Conservation (phyloP, 2,888 invertebrate species). For the Eristalis arbustorum region DNA sequence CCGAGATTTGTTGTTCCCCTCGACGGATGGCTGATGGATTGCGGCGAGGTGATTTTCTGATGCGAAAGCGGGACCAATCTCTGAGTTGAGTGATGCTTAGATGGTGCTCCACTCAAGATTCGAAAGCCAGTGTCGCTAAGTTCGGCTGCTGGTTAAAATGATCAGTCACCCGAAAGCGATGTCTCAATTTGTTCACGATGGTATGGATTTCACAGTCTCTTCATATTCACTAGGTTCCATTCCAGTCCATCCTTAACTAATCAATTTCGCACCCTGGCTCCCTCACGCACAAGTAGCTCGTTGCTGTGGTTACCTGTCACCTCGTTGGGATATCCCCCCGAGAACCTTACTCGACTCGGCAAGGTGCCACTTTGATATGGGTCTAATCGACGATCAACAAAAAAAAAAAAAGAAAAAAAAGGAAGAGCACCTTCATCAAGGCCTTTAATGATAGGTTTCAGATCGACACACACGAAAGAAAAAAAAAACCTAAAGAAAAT, state of each 20-base stretch:
- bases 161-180: background rate
- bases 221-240: background rate
- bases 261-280: background rate
- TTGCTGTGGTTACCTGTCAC: background rate
- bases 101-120: no score
- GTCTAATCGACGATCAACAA: constrained; percentile 17
- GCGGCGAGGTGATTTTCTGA: background rate
- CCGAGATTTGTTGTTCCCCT: background rate
- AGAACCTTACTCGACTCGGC: constrained; percentile 8
- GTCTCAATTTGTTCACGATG: background rate
- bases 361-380: constrained; percentile 53
- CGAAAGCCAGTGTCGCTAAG: background rate
- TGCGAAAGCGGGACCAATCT: background rate
- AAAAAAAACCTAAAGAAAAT: background rate
- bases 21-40: background rate
- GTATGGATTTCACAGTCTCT: background rate
- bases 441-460: background rate
- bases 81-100: background rate
- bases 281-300: background rate
- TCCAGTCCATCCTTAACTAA: background rate
- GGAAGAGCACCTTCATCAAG: background rate
- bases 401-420: background rate
- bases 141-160: no score
- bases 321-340: background rate
- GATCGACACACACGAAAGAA: background rate